A percentile compares a stretch with the other conserved stretches of the same genome.
These are phyloP conservation scores for Lapara coniferarum DNA, from an alignment of 2,888 invertebrate genomes.

Conservation along the genomic window DNA sequence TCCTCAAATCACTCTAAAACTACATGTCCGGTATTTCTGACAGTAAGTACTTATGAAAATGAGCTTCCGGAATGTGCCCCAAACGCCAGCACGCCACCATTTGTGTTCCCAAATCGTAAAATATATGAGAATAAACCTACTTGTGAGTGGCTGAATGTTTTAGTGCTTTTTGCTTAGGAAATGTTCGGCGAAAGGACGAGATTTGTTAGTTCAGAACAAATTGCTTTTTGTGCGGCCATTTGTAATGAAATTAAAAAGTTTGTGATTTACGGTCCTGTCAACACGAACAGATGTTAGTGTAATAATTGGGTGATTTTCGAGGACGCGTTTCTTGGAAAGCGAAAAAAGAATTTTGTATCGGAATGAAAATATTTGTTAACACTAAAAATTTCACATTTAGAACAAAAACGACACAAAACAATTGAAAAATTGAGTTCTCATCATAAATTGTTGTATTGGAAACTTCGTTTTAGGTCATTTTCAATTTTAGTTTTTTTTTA, in stretches of 20 bases:
- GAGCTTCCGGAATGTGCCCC: constrained; percentile 19
- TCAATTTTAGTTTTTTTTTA: too few species aligned
- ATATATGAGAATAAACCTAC: constrained; percentile 18
- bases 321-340: neutral
- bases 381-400: too few species aligned
- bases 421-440: too few species aligned
- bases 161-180: constrained; percentile 18
- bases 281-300: constrained; percentile 17
- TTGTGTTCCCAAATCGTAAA: constrained; percentile 19
- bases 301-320: constrained; percentile 6
- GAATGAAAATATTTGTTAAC: too few species aligned
- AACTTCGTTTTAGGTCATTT: too few species aligned
- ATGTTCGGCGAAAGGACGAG: constrained; percentile 6
- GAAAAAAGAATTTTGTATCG: neutral
- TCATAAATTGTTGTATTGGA: too few species aligned
- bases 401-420: too few species aligned
- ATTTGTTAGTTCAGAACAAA: constrained; percentile 17
- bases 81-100: constrained; percentile 23
- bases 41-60: constrained; percentile 24
- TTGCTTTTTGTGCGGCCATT: constrained; percentile 23
- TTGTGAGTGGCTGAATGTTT: constrained; percentile 3
- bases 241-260: constrained; percentile 23
- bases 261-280: constrained; percentile 13
- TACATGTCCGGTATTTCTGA: constrained; percentile 8
- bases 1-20: neutral